Percentiles rank a stretch among this genome's conserved stretches.
Evolutionary conservation across 2,888 invertebrate genomes (phyloP).

Genomic region (Heliconius ismenius): DNA sequence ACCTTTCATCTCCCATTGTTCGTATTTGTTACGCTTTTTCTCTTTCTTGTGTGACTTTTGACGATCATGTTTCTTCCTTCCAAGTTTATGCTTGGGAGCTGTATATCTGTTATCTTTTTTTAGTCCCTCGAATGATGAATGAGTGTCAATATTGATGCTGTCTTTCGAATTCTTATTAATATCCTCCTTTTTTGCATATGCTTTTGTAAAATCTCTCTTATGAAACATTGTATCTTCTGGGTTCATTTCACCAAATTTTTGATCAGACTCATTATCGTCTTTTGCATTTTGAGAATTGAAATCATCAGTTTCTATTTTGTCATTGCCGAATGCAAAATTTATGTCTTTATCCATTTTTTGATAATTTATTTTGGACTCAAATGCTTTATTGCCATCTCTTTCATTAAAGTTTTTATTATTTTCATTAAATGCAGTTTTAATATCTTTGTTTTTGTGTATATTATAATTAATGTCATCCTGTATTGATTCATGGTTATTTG

Average conservation of each 20-base stretch:
- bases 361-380: neutral
- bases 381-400: slow-evolving; percentile 21
- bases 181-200: slow-evolving; percentile 32
- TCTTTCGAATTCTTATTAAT: slow-evolving; percentile 21
- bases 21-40: slow-evolving; percentile 72
- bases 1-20: slow-evolving; percentile 75
- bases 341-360: neutral
- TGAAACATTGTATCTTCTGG: neutral
- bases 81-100: slow-evolving; percentile 60
- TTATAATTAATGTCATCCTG: slow-evolving; percentile 58
- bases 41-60: slow-evolving; percentile 69
- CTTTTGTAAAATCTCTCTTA: slow-evolving; percentile 7
- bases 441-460: slow-evolving; percentile 50
- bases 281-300: slow-evolving; percentile 7
- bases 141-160: slow-evolving; percentile 35
- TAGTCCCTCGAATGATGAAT: slow-evolving; percentile 65
- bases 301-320: neutral
- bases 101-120: slow-evolving; percentile 71
- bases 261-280: neutral
- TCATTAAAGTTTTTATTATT: slow-evolving; percentile 45
- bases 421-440: slow-evolving; percentile 45
- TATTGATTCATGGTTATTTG: slow-evolving; percentile 29
- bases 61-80: slow-evolving; percentile 66
- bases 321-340: neutral
- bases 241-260: neutral